phyloP scores from a whole-genome alignment of 2,113 vertebrate genomes.

The Oryzias curvinotus region DNA sequence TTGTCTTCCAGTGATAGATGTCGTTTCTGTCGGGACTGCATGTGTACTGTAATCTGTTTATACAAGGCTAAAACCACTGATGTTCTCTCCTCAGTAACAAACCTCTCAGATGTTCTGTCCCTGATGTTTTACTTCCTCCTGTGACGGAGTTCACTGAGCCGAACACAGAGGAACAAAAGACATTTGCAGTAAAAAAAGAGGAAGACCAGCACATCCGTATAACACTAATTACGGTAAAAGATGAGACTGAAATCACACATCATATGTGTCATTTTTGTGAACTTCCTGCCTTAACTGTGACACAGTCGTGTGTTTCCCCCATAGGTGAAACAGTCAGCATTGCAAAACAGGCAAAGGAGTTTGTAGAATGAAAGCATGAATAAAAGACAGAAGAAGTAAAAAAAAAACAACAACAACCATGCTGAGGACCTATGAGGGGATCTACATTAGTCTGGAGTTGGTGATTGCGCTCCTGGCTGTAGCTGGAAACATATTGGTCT shows the following conservation, averaged over 20 bases:
- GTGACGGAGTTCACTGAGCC: conserved; percentile 6
- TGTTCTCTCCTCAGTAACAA: conserved; percentile 30
- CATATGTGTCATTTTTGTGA: conserved; percentile 8
- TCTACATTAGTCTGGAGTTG: conserved; percentile 89
- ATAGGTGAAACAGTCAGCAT: conserved; percentile 6
- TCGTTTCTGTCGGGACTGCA: conserved; percentile 32
- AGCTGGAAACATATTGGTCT: conserved; percentile 92
- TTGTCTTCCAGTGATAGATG: conserved; percentile 60
- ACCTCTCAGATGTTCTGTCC: conserved; percentile 6
- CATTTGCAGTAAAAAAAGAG: neutral
- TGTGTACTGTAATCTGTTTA: conserved; percentile 42
- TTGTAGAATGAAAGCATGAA: conserved; percentile 52
- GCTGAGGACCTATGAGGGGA: conserved; percentile 70
- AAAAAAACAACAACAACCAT: conserved; percentile 68
- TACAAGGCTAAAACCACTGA: conserved; percentile 42
- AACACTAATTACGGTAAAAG: neutral
- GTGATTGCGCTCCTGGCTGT: conserved; percentile 88
- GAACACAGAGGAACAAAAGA: neutral
- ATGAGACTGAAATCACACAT: neutral
- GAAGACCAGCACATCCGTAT: conserved; percentile 1
- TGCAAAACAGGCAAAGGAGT: conserved; percentile 25
- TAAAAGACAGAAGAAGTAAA: conserved; percentile 12
- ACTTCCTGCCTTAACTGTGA: conserved; percentile 36
- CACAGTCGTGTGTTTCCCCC: conserved; percentile 8
- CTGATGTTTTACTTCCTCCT: conserved; percentile 1